These are phyloP conservation scores for Harpegnathos saltator DNA, from an alignment of 1,140 invertebrate species.

Conservation along the genomic window DNA sequence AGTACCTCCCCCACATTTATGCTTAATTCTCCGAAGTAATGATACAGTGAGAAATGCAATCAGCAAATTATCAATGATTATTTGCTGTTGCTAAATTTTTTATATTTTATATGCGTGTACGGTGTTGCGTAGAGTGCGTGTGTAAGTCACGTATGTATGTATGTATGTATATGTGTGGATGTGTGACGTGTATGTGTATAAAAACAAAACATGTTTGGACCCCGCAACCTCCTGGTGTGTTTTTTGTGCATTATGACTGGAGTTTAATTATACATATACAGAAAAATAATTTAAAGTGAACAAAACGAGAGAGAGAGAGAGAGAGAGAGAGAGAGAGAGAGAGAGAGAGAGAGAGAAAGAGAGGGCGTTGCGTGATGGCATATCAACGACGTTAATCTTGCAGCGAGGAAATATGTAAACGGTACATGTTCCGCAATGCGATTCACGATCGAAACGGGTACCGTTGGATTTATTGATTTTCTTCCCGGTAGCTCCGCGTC, in stretches of 20 bases:
- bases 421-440: conserved; percentile 13
- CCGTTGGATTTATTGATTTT: conserved; percentile 57
- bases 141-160: not conserved
- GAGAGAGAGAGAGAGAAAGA: too few species aligned
- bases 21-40: not conserved
- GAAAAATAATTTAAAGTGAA: conserved; percentile 26
- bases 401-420: conserved; percentile 36
- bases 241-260: conserved; percentile 27
- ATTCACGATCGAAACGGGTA: conserved; percentile 32
- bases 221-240: conserved; percentile 52
- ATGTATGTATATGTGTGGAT: too few species aligned
- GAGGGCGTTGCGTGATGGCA: not conserved
- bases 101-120: not conserved
- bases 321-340: too few species aligned
- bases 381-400: conserved; percentile 2
- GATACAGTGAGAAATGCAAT: conserved; percentile 16
- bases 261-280: conserved; percentile 45
- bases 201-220: conserved; percentile 41
- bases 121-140: not conserved
- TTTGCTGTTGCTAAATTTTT: not conserved
- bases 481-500: conserved; percentile 26
- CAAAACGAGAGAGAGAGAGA: not conserved
- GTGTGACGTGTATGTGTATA: not conserved
- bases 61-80: conserved; percentile 8
- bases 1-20: not conserved